Base-by-base conservation (phyloP, 1,140 invertebrate species). In the Megalonaias nervosa region DNA sequence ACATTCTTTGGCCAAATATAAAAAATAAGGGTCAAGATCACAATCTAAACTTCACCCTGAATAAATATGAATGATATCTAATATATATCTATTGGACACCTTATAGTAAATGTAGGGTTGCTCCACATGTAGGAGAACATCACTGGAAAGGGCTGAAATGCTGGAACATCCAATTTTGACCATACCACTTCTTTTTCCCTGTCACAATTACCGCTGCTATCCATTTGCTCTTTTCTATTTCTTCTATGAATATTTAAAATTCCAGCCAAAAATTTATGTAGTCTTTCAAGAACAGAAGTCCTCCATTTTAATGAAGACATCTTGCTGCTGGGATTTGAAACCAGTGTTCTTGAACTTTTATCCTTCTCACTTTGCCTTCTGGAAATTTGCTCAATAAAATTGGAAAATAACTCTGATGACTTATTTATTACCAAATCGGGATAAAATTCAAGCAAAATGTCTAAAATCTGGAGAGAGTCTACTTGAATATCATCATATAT, bases 381-480 rank as follows among this genome's bases (percentile, higher is more conserved):
- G 13, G 90, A 90, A 70, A 97, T 96, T 91, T 96, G 94, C 79
- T 95, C 94, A 14, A 96, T 91, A 85, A 96, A 96, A 87, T 95
- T 94, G 17, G 93, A 92, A 67, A 97, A 89, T 14, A 97, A 93
- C 86, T 94, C 94, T 67, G 93, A 92, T 68, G 93, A 93, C 85
- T 94, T 93, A 67, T 92, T 89, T 1, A 93, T 93, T 16, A 96
- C 89, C 57, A 95, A 90, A 61, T 88, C 84, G 6, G 93, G 93
- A 72, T 93, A 92, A 71, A 93, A 92, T 58, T 93, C 88, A 19
- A 95, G 87, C 26, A 96, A 79, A 14, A 88, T 64, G 69, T 91
- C 96, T n/a, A 97, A 89, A 69, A 96, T 93, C 14, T 93, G 84
- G 3, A 97, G 89, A 1, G 96, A 96, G 88, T 97, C 96, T 87